Evolutionary conservation across 2,888 invertebrate species (phyloP).

Genomic region (Achlya flavicornis): DNA sequence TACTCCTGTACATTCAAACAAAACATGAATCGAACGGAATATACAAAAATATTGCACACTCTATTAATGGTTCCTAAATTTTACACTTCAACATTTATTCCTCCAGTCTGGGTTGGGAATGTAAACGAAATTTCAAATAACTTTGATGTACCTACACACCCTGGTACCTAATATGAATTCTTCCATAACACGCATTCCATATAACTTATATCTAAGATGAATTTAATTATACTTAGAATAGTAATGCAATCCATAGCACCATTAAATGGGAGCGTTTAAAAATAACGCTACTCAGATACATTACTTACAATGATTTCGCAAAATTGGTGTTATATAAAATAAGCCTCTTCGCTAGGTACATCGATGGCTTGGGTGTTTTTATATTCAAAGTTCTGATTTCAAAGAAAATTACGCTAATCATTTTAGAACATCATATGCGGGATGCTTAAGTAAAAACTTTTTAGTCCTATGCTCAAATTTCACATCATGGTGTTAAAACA

Average conservation of each 20-base stretch:
- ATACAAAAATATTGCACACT: not conserved
- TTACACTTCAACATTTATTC: not conserved
- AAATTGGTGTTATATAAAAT: no score
- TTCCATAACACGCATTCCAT: constrained; percentile 24
- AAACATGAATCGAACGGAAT: not conserved
- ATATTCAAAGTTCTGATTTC: not conserved
- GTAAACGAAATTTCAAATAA: constrained; percentile 51
- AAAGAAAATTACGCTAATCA: not conserved
- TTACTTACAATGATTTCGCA: not conserved
- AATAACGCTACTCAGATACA: not conserved
- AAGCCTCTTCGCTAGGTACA: not conserved
- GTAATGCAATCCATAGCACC: not conserved
- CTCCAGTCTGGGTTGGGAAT: constrained; percentile 56
- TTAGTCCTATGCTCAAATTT: constrained; percentile 32
- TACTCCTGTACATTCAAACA: not conserved
- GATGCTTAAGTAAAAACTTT: constrained; percentile 21
- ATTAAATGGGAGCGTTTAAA: not conserved
- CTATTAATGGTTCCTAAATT: not conserved
- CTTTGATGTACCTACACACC: constrained; percentile 30
- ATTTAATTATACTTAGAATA: not conserved
- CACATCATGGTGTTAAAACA: constrained; percentile 27
- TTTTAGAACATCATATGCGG: not conserved
- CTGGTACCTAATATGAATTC: constrained; percentile 23
- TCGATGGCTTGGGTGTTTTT: not conserved
- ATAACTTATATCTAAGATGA: constrained; percentile 14